Base-by-base conservation (phyloP, 2,113 vertebrate genomes). In the Ellobius talpinus region DNA sequence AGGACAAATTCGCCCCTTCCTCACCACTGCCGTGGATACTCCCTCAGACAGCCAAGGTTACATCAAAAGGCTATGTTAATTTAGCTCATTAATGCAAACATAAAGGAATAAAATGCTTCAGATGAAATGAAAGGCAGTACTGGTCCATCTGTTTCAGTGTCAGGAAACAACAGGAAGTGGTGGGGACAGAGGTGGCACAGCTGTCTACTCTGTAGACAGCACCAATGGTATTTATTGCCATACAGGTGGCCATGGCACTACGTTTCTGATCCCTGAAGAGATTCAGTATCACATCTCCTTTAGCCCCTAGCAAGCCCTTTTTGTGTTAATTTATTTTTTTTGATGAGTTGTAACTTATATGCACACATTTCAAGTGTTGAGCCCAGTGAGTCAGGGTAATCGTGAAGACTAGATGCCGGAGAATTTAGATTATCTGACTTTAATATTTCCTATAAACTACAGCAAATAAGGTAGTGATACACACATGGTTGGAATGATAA, bases 221-320 rank as follows among this genome's bases (percentile, higher is more conserved):
- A 31, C 55, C 47, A 91, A 23, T 31, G 13, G 50, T 65, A 31
- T 7, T 68, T 74, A 39, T 6, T 85, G 63, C 39, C 42, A 50
- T 50, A 33, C 8, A 77, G 52, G 21, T 63, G 70, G 26, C 79
- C 87, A 10, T 78, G 47, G 78, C 74, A 52, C 66, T 82, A 11
- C 10, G 55, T 91, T 89, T 87, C 50, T 77, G 50, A 93, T 50
- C 84, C 31, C 47, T 84, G 81, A 76, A 95, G 84, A 88, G 72
- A 72, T n/a, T 77, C 87, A 52, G 2, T 42, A 52, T 58, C 68
- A 79, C 74, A 42, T 85, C 76, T 96, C 13, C 17, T 19, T 78
- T 21, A 84, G 17, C 14, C 39, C 66, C 11, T 5, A 3, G 73
- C 19, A 78, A 73, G 55, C 61, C 78, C 7, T 87, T 90, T 55